A percentile compares a stretch with the other conserved stretches of the same genome.
These are phyloP conservation scores for Adrianichthys oophorus DNA, from an alignment of 2,797 vertebrate species.

Conservation along the genomic window DNA sequence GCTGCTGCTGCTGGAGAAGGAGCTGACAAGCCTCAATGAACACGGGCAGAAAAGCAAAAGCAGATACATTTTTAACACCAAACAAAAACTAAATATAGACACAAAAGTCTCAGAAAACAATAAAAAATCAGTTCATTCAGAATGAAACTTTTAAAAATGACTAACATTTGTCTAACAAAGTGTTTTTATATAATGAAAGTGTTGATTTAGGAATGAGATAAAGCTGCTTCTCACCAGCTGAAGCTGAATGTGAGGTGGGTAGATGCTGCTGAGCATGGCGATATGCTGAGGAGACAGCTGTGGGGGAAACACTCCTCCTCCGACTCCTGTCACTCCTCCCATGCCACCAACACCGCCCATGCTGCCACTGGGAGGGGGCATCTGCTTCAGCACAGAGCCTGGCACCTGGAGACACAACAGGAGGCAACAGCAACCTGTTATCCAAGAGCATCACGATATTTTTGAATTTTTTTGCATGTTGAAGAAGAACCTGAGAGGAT, in stretches of 20 bases:
- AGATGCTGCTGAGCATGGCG: slow-evolving; percentile 98
- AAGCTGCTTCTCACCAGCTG: slow-evolving; percentile 86
- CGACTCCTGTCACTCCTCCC: slow-evolving; percentile 75
- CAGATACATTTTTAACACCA: slow-evolving; percentile 1
- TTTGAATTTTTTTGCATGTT: no score
- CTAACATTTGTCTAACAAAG: no score
- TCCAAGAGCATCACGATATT: slow-evolving; percentile 1
- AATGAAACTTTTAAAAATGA: no score
- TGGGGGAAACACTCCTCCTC: slow-evolving; percentile 81
- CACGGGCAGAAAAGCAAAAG: slow-evolving; percentile 16
- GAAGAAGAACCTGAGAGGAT: no score
- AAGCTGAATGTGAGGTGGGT: slow-evolving; percentile 96
- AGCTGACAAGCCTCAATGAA: slow-evolving; percentile 91
- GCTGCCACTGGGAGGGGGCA: slow-evolving; percentile 90
- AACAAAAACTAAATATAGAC: no score
- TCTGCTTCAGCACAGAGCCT: slow-evolving; percentile 97
- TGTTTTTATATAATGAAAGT: no score
- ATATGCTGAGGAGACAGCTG: slow-evolving; percentile 98
- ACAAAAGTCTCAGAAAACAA: no score
- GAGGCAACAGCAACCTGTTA: slow-evolving; percentile 48
- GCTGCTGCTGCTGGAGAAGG: slow-evolving; percentile 84
- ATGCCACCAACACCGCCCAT: slow-evolving; percentile 83
- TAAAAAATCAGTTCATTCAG: no score
- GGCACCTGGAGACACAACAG: slow-evolving; percentile 83
- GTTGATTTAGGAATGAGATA: no score